These are phyloP conservation scores for Caenorhabditis brenneri DNA, from an alignment of 1,140 invertebrate species.

Conservation along the genomic window DNA sequence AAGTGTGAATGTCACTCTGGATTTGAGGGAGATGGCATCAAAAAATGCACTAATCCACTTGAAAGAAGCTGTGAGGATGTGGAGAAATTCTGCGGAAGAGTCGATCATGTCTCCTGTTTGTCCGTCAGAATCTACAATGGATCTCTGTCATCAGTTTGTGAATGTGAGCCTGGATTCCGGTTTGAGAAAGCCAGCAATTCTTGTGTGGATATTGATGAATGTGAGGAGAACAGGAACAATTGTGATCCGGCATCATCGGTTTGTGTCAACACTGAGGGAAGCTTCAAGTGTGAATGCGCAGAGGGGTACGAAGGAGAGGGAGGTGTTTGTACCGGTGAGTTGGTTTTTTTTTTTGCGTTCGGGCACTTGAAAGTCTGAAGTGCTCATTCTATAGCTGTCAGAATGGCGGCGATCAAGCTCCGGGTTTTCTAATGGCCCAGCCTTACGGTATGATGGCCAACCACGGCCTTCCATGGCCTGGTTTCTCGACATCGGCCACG, in stretches of 20 bases:
- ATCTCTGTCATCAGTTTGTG: constrained; percentile 60
- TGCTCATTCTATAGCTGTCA: too few species aligned
- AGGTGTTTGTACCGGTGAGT: constrained; percentile 66
- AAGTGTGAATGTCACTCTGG: constrained; percentile 61
- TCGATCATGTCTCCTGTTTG: constrained; percentile 57
- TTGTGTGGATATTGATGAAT: constrained; percentile 67
- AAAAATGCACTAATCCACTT: constrained; percentile 60
- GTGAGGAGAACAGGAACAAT: constrained; percentile 59
- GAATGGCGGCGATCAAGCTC: too few species aligned
- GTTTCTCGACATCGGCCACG: too few species aligned
- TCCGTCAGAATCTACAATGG: constrained; percentile 55
- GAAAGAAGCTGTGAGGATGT: constrained; percentile 60
- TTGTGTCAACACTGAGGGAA: constrained; percentile 61
- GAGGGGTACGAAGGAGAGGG: constrained; percentile 62
- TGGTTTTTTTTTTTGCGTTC: background rate
- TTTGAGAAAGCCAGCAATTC: constrained; percentile 58
- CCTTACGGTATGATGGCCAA: too few species aligned
- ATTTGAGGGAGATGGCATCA: constrained; percentile 62
- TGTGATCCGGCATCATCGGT: constrained; percentile 59
- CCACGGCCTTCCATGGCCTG: too few species aligned
- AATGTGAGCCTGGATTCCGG: constrained; percentile 61
- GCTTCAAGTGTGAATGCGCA: constrained; percentile 61
- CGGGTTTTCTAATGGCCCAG: too few species aligned
- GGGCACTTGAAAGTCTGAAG: too few species aligned
- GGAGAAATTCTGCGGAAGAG: constrained; percentile 57